phyloP scores from a whole-genome alignment of 2,113 vertebrate species.

The Rhagologus leucostigma region DNA sequence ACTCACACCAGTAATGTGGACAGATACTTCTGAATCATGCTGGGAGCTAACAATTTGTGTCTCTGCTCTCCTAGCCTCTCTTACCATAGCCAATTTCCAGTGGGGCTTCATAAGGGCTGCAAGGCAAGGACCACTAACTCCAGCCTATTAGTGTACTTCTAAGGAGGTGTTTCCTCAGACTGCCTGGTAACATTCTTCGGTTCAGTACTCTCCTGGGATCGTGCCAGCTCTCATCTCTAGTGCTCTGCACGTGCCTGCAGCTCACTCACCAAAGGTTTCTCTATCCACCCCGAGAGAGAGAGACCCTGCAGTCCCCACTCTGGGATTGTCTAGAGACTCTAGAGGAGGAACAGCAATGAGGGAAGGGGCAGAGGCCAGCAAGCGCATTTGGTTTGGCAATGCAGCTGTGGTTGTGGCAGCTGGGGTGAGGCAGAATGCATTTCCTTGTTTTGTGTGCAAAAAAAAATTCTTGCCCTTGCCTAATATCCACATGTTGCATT shows the following conservation, averaged over 20 bases:
- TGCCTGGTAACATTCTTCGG: accelerated
- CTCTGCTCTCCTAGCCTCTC: background rate
- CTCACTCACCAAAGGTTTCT: background rate
- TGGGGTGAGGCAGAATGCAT: background rate
- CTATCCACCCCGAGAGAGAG: background rate
- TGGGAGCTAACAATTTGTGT: background rate
- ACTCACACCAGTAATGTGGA: background rate
- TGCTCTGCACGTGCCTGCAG: accelerated
- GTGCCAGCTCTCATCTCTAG: background rate
- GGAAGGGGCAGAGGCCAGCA: background rate
- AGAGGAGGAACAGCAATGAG: background rate
- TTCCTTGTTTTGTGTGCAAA: background rate
- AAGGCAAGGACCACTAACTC: background rate
- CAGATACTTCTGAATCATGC: background rate
- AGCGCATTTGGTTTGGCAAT: accelerated
- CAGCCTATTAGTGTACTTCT: background rate
- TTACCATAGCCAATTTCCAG: background rate
- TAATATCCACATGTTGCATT: background rate
- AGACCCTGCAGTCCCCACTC: background rate
- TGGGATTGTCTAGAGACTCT: background rate
- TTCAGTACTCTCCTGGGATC: background rate
- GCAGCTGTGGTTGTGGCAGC: background rate
- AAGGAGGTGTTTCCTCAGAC: background rate
- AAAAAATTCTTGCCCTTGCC: background rate
- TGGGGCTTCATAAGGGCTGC: background rate